Evolutionary conservation across 2,888 invertebrate genomes (phyloP), one percentile per base, ranked within the genome.

Genomic region (Myopa tessellatipennis): DNA sequence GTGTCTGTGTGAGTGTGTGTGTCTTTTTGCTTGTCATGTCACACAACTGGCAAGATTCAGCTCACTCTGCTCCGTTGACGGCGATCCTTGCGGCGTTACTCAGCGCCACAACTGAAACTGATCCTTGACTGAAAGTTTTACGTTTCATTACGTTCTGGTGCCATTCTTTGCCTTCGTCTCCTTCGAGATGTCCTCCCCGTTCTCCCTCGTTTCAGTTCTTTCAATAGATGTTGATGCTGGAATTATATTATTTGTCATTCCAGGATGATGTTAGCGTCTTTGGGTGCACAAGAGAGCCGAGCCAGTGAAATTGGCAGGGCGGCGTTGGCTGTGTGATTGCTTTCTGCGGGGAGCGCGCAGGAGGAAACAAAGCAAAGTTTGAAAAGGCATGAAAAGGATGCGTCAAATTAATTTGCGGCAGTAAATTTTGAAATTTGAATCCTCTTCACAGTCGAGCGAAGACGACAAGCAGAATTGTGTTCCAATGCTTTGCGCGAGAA

Each of bases 171-270:
- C n/a, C 12, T 58, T 58, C 50, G 14, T 2, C 14, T 8, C 50
- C 50, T 10, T 50, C 50, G 50, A 50, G 50, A 14, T 50, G 55
- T 16, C 4, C 8, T 55, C 10, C 5, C 55, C 10, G 55, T n/a
- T 16, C 55, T 55, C 16, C 55, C 1, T 55, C 55, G n/a, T 12
- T 16, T 6, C 55, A 10, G 1, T 14, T 16, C 26, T 50, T 69
- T 50, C 50, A 50, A 45, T 69, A 26, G 69, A 45, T 26, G 50
- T 69, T 69, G 69, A 69, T 69, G 69, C n/a, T 69, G 69, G 50
- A 69, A 69, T 69, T 69, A 69, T 45, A 69, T 69, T 69, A 69
- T 69, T 69, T 69, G 69, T 69, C 69, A 69, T 69, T 45, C 45
- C 26, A 18, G 26, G 18, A 10, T 69, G 69, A 69, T 45, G 69